phyloP scores from a whole-genome alignment of 2,888 invertebrate species.

The Chorisops tibialis region DNA sequence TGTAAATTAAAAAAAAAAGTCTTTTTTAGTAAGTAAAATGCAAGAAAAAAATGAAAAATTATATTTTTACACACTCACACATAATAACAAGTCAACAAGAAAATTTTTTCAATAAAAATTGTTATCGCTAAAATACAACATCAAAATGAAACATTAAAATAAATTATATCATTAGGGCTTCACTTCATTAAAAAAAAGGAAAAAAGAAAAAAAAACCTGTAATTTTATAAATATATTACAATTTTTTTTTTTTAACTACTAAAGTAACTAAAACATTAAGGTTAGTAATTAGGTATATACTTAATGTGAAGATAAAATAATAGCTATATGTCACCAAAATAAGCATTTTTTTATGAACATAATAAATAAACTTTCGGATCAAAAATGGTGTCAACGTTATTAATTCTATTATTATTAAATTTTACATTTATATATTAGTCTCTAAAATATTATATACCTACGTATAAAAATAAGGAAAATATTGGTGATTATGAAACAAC shows the following conservation, averaged over 20 bases:
- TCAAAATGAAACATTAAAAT: no score
- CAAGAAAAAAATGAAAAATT: background rate
- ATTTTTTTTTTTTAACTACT: constrained; percentile 18
- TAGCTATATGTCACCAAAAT: no score
- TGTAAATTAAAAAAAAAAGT: constrained; percentile 16
- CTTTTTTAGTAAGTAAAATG: no score
- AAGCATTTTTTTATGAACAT: no score
- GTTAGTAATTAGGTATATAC: constrained; percentile 28
- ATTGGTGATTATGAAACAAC: constrained; percentile 28
- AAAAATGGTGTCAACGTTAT: constrained; percentile 32
- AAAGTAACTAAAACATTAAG: constrained; percentile 22
- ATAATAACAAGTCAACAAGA: background rate
- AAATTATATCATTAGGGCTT: no score
- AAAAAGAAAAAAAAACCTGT: no score
- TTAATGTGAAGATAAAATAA: constrained; percentile 2
- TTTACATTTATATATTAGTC: constrained; percentile 15
- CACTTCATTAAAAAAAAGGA: no score
- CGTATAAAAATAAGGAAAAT: constrained; percentile 4
- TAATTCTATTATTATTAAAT: constrained; percentile 18
- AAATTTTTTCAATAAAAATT: background rate
- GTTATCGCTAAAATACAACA: background rate
- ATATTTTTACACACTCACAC: background rate
- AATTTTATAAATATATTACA: no score
- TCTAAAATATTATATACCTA: no score
- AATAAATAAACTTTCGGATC: constrained; percentile 21